Conservation (phyloP, 1,140 invertebrate genomes). For the Trichonephila clavata region DNA sequence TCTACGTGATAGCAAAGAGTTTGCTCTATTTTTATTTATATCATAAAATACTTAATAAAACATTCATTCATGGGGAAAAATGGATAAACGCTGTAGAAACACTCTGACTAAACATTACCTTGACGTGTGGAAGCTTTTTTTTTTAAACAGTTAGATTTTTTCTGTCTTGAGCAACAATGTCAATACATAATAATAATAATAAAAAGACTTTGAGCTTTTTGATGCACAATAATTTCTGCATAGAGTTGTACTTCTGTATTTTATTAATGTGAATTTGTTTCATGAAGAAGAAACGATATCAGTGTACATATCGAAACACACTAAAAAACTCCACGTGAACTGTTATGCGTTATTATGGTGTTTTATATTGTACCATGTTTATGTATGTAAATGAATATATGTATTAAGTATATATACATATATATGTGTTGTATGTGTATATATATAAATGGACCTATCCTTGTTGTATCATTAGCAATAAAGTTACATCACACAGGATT, state of each 20-base stretch:
- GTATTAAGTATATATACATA: conserved; percentile 6
- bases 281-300: background rate
- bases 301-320: conserved; percentile 29
- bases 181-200: background rate
- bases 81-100: no score
- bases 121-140: background rate
- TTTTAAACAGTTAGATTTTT: conserved; percentile 5
- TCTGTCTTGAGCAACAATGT: conserved; percentile 1
- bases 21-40: no score
- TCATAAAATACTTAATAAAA: no score
- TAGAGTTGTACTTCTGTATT: conserved; percentile 51
- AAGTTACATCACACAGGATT: background rate
- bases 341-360: conserved; percentile 26
- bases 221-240: conserved; percentile 55
- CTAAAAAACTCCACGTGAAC: background rate
- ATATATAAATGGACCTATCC: conserved; percentile 62
- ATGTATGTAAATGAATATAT: conserved; percentile 54
- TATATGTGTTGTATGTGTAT: conserved; percentile 19
- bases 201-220: conserved; percentile 51
- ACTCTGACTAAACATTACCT: background rate
- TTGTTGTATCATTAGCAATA: conserved; percentile 70
- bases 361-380: conserved; percentile 64
- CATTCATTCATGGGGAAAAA: no score
- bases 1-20: no score
- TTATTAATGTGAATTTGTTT: background rate